A percentile compares a stretch with the other conserved stretches of the same genome.
These are phyloP conservation scores for Hypotaenidia philippensis DNA, from an alignment of 2,797 vertebrate genomes.

Conservation along the genomic window DNA sequence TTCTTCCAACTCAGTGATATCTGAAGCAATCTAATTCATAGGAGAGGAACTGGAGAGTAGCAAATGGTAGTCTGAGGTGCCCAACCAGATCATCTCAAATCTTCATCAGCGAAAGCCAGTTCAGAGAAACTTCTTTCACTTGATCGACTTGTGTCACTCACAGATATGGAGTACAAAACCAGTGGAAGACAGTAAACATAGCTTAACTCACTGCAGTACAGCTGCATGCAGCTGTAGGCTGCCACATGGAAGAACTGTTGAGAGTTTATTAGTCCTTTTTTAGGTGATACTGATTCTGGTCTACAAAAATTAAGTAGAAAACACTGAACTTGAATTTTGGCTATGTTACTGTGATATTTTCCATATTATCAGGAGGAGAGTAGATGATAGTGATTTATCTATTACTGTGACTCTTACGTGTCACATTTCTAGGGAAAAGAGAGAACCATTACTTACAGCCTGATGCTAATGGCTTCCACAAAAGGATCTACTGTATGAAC, in stretches of 20 bases:
- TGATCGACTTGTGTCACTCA: rapidly evolving
- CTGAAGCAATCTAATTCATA: background rate
- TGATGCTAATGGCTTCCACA: background rate
- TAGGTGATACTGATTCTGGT: background rate
- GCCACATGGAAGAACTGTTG: background rate
- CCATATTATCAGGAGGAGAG: background rate
- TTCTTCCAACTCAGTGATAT: background rate
- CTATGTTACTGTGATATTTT: background rate
- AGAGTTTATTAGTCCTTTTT: background rate
- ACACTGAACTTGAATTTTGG: background rate
- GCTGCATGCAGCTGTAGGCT: background rate
- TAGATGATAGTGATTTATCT: background rate
- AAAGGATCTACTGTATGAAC: background rate
- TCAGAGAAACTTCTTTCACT: background rate
- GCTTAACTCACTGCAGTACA: background rate
- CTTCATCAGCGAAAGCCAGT: background rate
- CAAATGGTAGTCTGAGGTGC: background rate
- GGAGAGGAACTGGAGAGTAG: background rate
- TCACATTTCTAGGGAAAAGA: background rate
- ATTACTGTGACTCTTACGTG: background rate
- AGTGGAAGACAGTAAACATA: background rate
- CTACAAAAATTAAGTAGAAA: background rate
- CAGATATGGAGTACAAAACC: background rate
- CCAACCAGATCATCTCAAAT: background rate
- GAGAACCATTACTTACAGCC: background rate